Percentiles rank a stretch among this genome's conserved stretches.
Conservation (phyloP, 2,113 vertebrate species). For the Chiloscyllium plagiosum region DNA sequence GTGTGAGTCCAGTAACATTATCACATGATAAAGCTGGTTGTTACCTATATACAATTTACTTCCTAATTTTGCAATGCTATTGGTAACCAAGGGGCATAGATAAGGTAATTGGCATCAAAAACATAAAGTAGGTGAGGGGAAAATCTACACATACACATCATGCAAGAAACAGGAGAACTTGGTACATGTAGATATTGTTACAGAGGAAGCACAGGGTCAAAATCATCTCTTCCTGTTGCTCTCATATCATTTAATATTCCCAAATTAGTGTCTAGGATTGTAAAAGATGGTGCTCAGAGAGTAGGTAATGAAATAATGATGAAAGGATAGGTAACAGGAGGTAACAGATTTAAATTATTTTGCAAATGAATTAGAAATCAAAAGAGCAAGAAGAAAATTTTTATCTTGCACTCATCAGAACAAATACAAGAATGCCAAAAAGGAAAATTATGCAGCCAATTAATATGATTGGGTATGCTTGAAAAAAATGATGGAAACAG, state of each 20-base stretch:
- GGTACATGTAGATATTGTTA: neutral
- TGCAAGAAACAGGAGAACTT: neutral
- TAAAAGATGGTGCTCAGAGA: neutral
- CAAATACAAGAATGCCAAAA: neutral
- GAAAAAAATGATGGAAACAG: neutral
- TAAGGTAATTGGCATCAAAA: neutral
- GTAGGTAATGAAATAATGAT: neutral
- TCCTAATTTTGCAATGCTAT: neutral
- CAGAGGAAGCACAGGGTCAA: neutral
- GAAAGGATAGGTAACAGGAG: neutral
- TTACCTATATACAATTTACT: neutral
- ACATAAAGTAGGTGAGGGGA: neutral
- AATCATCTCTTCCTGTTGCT: neutral
- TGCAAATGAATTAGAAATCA: neutral
- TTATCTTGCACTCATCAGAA: neutral
- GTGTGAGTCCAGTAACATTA: no score
- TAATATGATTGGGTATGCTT: neutral
- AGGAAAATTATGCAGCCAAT: neutral
- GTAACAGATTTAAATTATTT: neutral
- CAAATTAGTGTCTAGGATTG: neutral
- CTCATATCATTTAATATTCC: neutral
- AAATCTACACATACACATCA: neutral
- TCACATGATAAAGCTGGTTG: neutral
- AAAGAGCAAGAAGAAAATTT: neutral
- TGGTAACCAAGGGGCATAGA: neutral